Conservation (phyloP, 1,140 invertebrate genomes). For the Radopholus similis region DNA sequence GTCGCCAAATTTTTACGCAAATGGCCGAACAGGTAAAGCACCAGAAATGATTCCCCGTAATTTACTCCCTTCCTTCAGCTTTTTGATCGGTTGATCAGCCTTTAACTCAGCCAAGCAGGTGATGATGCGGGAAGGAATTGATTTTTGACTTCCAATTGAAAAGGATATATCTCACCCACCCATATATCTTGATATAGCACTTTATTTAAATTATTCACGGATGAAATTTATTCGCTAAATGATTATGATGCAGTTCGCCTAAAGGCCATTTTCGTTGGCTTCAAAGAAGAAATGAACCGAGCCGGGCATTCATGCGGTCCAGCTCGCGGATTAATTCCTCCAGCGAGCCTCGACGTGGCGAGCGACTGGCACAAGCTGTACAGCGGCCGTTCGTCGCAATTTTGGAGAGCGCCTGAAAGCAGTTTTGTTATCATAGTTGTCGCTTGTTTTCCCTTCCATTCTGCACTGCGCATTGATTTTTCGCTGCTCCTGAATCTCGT, state of each 20-base stretch:
- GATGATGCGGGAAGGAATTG: too few relatives aligned
- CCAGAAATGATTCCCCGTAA: too few relatives aligned
- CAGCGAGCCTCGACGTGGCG: neutral
- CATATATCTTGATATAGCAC: too few relatives aligned
- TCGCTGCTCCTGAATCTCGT: constrained; percentile 7
- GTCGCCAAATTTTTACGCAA: constrained; percentile 32
- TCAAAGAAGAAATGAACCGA: constrained; percentile 12
- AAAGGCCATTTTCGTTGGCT: too few relatives aligned
- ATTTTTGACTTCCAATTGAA: too few relatives aligned
- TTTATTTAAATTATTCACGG: too few relatives aligned
- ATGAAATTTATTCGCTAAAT: too few relatives aligned
- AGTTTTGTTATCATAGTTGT: neutral
- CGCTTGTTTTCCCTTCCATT: neutral
- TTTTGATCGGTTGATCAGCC: too few relatives aligned
- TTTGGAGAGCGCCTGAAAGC: constrained; percentile 3
- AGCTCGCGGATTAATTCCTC: constrained; percentile 14
- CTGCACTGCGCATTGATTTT: constrained; percentile 10
- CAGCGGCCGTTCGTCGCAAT: constrained; percentile 5
- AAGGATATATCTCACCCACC: too few relatives aligned
- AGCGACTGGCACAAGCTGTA: neutral
- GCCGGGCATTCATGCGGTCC: constrained; percentile 18
- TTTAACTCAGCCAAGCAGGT: too few relatives aligned
- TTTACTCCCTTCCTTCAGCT: too few relatives aligned
- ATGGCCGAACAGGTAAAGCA: constrained; percentile 22
- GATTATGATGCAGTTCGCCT: too few relatives aligned